Conservation (phyloP, 2,113 vertebrate genomes). For the Silurus meridionalis region DNA sequence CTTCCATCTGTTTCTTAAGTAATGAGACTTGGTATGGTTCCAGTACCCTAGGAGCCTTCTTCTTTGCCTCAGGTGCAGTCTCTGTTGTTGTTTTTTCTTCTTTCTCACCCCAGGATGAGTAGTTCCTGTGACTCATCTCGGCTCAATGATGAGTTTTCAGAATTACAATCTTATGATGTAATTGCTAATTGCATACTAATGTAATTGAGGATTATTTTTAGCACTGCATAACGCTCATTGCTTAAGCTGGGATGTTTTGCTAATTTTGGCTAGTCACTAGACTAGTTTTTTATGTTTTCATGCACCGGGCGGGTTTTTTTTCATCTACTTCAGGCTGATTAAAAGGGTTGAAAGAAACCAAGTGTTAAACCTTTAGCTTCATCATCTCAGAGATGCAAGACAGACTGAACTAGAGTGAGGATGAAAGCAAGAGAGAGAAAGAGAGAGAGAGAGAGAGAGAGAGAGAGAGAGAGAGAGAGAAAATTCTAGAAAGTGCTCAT, state of each 20-base stretch:
- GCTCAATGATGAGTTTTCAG: constrained; percentile 18
- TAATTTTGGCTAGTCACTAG: constrained; percentile 6
- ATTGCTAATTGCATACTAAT: constrained; percentile 17
- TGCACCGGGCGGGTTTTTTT: not conserved
- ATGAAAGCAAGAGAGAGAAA: not conserved
- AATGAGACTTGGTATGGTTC: constrained; percentile 27
- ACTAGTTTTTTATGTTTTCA: constrained; percentile 6
- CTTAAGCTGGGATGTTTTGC: not conserved
- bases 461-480: not conserved
- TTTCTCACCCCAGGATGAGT: not conserved
- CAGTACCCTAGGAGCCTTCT: constrained; percentile 27
- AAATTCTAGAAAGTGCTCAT: not conserved
- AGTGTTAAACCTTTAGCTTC: not conserved
- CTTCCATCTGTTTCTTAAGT: constrained; percentile 31
- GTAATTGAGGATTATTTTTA: not conserved
- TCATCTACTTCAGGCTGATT: not conserved
- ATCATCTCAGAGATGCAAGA: not conserved
- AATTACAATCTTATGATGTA: not conserved
- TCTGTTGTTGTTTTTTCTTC: not conserved
- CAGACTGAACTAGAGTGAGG: too few relatives aligned
- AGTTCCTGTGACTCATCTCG: not conserved
- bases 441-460: not conserved
- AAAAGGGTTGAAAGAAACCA: not conserved
- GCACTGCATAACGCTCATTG: not conserved
- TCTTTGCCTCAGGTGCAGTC: not conserved